phyloP scores from a whole-genome alignment of 2,113 vertebrate genomes.

The Lophochroa leadbeateri region DNA sequence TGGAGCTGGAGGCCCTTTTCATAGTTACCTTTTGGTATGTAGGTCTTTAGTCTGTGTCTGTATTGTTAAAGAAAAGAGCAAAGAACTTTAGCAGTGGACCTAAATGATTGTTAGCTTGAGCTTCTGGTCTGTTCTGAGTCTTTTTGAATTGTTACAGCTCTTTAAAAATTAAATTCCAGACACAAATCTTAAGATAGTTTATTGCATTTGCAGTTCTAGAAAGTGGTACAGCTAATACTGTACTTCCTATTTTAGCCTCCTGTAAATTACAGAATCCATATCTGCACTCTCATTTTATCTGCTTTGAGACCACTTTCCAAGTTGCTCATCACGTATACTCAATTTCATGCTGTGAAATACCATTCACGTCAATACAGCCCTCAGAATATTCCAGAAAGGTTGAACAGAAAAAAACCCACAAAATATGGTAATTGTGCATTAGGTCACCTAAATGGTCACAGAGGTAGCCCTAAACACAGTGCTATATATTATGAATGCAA shows the following conservation, averaged over 20 bases:
- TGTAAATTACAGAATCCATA: neutral
- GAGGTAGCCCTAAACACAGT: neutral
- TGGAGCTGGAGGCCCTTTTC: neutral
- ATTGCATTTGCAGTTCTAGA: neutral
- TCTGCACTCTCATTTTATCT: neutral
- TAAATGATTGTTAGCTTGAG: neutral
- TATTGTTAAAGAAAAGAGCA: neutral
- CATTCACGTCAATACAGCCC: neutral
- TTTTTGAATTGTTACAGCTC: neutral
- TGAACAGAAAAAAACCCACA: neutral
- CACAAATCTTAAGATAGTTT: neutral
- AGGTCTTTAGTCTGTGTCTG: neutral
- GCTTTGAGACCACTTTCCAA: too few species aligned
- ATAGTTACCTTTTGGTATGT: neutral
- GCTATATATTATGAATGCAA: neutral
- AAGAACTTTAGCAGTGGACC: neutral
- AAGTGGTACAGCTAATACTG: neutral
- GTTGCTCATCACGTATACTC: neutral
- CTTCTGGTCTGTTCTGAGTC: neutral
- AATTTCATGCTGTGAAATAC: neutral
- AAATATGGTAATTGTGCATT: neutral
- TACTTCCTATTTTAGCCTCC: neutral
- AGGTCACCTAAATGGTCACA: neutral
- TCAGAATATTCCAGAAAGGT: neutral
- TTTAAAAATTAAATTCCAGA: neutral